A percentile compares a stretch with the other conserved stretches of the same genome.
These are phyloP conservation scores for Stramonita haemastoma DNA, from an alignment of 2,888 invertebrate genomes.

Conservation along the genomic window DNA sequence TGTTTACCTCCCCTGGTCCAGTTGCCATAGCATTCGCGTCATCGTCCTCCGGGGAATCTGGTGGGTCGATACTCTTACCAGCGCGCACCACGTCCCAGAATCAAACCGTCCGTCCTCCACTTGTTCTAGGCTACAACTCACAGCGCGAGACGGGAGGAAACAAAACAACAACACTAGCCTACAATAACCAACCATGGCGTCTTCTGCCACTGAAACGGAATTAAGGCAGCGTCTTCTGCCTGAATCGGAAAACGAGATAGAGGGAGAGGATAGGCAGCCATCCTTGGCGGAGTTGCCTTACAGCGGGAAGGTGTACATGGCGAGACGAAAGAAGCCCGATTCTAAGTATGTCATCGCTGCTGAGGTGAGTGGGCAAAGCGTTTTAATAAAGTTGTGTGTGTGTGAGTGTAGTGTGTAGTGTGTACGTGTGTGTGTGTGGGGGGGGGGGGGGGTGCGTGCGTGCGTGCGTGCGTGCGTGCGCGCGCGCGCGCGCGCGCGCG, in stretches of 20 bases:
- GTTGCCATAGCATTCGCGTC: conserved; percentile 35
- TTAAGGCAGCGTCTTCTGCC: conserved; percentile 32
- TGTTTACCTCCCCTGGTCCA: conserved; percentile 26
- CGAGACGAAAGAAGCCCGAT: conserved; percentile 77
- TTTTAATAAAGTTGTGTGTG: neutral
- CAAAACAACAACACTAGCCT: neutral
- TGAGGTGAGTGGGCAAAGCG: conserved; percentile 62
- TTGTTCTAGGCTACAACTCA: neutral
- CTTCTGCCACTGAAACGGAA: conserved; percentile 2
- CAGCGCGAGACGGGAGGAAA: neutral
- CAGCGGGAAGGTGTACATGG: conserved; percentile 78
- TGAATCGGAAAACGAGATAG: neutral
- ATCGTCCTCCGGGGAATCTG: conserved; percentile 18
- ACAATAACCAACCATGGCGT: neutral
- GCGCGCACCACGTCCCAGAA: neutral
- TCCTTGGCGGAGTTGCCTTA: conserved; percentile 72
- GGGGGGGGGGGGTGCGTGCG: neutral
- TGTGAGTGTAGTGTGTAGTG: neutral
- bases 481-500: neutral
- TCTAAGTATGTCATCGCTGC: conserved; percentile 64
- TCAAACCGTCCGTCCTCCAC: neutral
- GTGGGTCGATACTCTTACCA: neutral
- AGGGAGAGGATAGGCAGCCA: neutral
- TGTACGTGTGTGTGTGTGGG: neutral
- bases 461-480: neutral